A percentile compares a stretch with the other conserved stretches of the same genome.
Conservation (phyloP, 2,113 vertebrate species). For the Sinocyclocheilus grahami region DNA sequence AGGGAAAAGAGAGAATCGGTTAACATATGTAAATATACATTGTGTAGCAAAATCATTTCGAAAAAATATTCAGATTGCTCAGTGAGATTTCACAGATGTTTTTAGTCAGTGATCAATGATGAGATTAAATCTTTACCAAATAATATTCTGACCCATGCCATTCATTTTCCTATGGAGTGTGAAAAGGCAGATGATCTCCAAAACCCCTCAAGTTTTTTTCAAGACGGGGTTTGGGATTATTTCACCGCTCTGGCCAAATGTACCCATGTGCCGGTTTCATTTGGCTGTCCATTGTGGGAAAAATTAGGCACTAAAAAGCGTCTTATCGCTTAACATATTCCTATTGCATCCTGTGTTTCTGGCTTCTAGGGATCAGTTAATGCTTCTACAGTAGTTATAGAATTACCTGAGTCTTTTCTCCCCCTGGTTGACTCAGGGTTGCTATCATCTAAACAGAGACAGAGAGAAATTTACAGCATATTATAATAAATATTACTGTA, state of each 20-base stretch:
- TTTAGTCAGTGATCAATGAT: conserved; percentile 17
- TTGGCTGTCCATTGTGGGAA: conserved; percentile 32
- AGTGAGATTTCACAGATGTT: conserved; percentile 28
- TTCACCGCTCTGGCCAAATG: conserved; percentile 1
- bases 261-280: not conserved
- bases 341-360: not conserved
- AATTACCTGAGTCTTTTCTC: conserved; percentile 97
- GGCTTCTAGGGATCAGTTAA: not conserved
- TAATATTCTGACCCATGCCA: not conserved
- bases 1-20: conserved; percentile 33
- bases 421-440: conserved; percentile 81
- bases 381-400: conserved; percentile 26
- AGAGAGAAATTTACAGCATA: conserved; percentile 80
- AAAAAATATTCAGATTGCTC: not conserved
- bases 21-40: conserved; percentile 2
- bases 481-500: conserved; percentile 77
- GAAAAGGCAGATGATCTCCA: conserved; percentile 50
- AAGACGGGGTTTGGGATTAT: conserved; percentile 5
- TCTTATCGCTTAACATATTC: not conserved
- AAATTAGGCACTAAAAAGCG: conserved; percentile 18
- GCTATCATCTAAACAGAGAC: conserved; percentile 94
- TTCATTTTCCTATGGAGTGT: conserved; percentile 46
- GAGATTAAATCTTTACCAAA: not conserved
- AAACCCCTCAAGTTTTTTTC: conserved; percentile 30
- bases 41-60: not conserved